Conservation (phyloP, 2,113 vertebrate species). For the Cephalopterus ornatus region DNA sequence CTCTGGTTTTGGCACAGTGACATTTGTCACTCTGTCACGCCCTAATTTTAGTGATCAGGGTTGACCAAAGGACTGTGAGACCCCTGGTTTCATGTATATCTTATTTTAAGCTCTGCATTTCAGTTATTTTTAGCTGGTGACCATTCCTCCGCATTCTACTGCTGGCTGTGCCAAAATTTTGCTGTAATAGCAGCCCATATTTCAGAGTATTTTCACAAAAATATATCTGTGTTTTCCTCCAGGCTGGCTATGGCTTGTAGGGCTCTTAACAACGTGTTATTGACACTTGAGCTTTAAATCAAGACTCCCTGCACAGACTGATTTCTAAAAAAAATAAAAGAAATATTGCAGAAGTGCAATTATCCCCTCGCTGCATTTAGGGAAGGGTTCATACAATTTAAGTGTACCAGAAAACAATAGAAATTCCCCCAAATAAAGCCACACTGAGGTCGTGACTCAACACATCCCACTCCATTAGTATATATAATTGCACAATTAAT, state of each 20-base stretch:
- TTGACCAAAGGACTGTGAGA: background rate
- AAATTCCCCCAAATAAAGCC: background rate
- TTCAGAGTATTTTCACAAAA: constrained; percentile 17
- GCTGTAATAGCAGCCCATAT: background rate
- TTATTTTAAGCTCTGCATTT: background rate
- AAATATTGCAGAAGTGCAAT: background rate
- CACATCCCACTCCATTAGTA: background rate
- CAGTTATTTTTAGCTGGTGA: constrained; percentile 47
- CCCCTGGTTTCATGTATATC: background rate
- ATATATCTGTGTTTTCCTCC: background rate
- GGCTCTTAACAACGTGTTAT: background rate
- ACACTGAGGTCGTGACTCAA: background rate
- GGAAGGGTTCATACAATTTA: background rate
- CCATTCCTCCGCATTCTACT: background rate
- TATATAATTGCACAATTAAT: background rate
- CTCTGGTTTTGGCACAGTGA: background rate
- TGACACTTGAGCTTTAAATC: background rate
- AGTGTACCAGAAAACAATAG: background rate
- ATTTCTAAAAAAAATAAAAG: background rate
- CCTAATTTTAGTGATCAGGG: background rate
- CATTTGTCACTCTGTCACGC: constrained; percentile 12
- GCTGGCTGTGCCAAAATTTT: background rate
- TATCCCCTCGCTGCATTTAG: background rate
- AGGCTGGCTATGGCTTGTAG: background rate
- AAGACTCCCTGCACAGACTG: background rate